Base-by-base conservation (phyloP, 64 coral and sea anemone species). In the Orbicella faveolata region DNA sequence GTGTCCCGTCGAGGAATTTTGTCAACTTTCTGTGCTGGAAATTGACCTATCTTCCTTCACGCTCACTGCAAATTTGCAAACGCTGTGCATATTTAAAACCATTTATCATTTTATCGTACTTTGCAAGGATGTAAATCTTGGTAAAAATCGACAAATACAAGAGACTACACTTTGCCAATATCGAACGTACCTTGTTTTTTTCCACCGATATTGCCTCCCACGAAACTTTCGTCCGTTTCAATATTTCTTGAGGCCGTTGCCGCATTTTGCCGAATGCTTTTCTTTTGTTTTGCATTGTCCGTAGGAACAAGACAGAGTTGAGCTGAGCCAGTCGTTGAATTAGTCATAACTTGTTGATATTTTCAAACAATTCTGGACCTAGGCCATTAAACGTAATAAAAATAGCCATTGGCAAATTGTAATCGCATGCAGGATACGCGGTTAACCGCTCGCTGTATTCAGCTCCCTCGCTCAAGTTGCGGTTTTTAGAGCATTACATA, bases 281-380 rank as follows among this genome's bases (percentile, higher is more conserved):
- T n/a, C 16, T 30, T 44, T 59, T 61, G 78, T 33, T 80, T 6
- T 16, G 33, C 79, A 57, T 4, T 61, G 33, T 64, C 34, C 52
- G 36, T 44, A 68, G 12, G 26, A 85, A 72, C 25, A 26, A 23
- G 82, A n/a, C 36, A 52, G n/a, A 26, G 21, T 20, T 30, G 37
- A 70, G 37, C 75, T 77, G 7, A 53, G 75, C 67, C n/a, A 70
- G 18, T 21, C 11, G 6, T 13, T 33, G 77, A 33, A 79, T 54
- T 57, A 61, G 48, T 79, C 52, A 79, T 53, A 34, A 54, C 51
- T 26, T 54, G 23, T 79, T 79, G 77, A 61, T 55, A 51, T 51
- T 77, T 39, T 17, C 6, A 77, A 4, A 77, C 75, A 67, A 67
- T 85, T 15, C 65, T 85, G 82, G 82, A 85, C 21, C 7, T 19